Conservation (phyloP, 2,113 vertebrate species). For the Leiothrix lutea region DNA sequence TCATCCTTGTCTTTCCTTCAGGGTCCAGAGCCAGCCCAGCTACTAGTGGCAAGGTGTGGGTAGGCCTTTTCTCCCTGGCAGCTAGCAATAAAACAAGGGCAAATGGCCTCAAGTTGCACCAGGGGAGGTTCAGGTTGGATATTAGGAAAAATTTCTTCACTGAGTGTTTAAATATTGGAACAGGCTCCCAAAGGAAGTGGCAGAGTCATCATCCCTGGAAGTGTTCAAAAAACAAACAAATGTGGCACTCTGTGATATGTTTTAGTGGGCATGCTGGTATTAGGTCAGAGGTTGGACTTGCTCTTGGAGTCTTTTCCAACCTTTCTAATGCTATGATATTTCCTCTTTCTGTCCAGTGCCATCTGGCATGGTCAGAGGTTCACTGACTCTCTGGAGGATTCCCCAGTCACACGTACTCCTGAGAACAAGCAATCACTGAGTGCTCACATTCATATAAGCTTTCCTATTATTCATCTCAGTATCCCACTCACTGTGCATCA, state of each 20-base stretch:
- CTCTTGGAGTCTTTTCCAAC: not conserved
- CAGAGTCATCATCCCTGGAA: not conserved
- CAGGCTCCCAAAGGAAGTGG: not conserved
- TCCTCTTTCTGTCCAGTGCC: not conserved
- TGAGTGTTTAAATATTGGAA: not conserved
- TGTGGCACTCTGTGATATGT: fast-evolving
- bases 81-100: not conserved
- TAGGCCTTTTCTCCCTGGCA: not conserved
- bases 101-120: not conserved
- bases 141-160: not conserved
- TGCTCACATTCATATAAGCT: not conserved
- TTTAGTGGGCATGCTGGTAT: not conserved
- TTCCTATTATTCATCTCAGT: not conserved
- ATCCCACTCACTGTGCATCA: conserved; percentile 91
- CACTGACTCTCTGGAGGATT: not conserved
- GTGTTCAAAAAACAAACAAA: not conserved
- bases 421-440: not conserved
- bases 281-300: not conserved
- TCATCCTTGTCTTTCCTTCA: not conserved
- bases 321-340: not conserved
- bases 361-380: not conserved
- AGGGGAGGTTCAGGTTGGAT: not conserved
- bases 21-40: not conserved
- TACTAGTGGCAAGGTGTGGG: not conserved
- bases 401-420: not conserved